Evolutionary conservation across 2,797 vertebrate species (phyloP), one percentile per base, ranked within the genome.

Genomic region (Kryptopterus vitreolus): DNA sequence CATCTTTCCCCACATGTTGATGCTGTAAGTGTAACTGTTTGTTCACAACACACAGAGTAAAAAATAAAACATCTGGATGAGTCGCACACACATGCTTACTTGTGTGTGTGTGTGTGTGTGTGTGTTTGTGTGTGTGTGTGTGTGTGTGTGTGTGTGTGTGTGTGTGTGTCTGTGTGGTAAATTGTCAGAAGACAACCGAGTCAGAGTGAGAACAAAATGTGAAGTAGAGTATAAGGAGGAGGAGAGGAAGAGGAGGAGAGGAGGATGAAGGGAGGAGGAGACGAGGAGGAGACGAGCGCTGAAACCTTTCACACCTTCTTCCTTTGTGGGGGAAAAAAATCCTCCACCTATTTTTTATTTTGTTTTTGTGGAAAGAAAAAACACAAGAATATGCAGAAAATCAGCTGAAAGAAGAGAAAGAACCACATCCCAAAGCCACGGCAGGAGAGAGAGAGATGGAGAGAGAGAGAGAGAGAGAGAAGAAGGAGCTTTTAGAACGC

Each of bases 401-500:
- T 50, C 59, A 72, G 20, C 43, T 31, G 18, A 52, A 50, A n/a
- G n/a, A 43, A 76, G 16, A 46, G 38, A 24, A 10, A 8, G 18
- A 76, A 62, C 35, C n/a, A 75, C 59, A 61, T 57, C 57, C 35
- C 73, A 76, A 61, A 76, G 16, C 57, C 26, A 57, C 48, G 24
- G 43, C n/a, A 46, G 33, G 22, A 12, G 35, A 35, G n/a, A 3
- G 72, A 20, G 33, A 24, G 52, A 38, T 52, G 11, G 53, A 57
- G 35, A 8, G 53, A 9, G 11, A 18, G 53, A 35, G n/a, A 2
- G 53, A 20, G 22, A 24, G 52, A 38, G 71, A 18, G 55, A 35
- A 16, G 4, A 57, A 52, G 13, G 3, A 73, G 72, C 74, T 62
- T 11, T 63, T 80, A 18, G 78, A 72, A 50, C 57, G 48, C 9